Conservation (phyloP, 2,888 invertebrate genomes). For the Coelopa pilipes region DNA sequence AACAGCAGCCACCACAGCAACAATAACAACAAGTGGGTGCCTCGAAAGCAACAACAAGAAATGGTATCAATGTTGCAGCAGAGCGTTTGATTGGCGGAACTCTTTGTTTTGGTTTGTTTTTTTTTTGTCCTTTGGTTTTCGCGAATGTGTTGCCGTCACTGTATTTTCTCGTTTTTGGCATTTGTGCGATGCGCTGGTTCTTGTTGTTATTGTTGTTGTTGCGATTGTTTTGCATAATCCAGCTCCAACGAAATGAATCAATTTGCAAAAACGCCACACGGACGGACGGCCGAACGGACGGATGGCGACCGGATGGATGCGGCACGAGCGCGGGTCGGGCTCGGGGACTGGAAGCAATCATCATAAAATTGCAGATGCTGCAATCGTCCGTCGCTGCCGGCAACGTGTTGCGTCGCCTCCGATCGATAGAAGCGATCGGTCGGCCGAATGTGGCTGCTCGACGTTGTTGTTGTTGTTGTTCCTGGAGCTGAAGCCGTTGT, state of each 20-base stretch:
- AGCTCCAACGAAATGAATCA: slow-evolving; percentile 4
- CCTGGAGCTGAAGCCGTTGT: not conserved
- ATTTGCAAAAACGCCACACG: not conserved
- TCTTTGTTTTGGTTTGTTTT: too few relatives aligned
- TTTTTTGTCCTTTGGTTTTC: not conserved
- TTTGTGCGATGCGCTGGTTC: not conserved
- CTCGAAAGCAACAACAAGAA: too few relatives aligned
- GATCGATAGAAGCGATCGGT: not conserved
- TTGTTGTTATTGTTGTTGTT: not conserved
- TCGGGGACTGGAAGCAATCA: not conserved
- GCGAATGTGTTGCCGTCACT: not conserved
- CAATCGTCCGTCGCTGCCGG: not conserved
- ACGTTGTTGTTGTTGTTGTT: not conserved
- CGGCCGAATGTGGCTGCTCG: not conserved
- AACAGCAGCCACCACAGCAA: not conserved
- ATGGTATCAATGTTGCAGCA: not conserved
- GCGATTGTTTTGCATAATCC: not conserved
- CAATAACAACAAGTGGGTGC: not conserved
- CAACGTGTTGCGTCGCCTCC: not conserved
- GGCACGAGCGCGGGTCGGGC: too few relatives aligned
- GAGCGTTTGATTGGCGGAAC: not conserved
- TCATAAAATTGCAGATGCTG: not conserved
- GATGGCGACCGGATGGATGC: too few relatives aligned
- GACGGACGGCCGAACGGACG: not conserved
- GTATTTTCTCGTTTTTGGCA: not conserved